Conservation (phyloP, 2,797 vertebrate species). For the Trachops cirrhosus region DNA sequence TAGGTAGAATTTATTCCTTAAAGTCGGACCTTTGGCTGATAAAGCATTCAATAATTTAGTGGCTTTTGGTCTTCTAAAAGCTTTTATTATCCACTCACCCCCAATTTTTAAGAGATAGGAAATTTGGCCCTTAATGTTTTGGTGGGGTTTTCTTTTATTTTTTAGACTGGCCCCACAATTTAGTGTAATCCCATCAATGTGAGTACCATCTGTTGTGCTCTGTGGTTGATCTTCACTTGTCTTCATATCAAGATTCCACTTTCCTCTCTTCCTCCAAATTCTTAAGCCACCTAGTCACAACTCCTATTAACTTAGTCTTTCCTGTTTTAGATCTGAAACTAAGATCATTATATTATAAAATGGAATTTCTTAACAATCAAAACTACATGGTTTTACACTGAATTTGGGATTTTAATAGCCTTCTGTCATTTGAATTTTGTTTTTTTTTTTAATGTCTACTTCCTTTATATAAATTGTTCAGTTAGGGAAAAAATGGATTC, state of each 20-base stretch:
- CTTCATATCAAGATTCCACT: not conserved
- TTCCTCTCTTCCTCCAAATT: not conserved
- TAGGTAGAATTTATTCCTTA: not conserved
- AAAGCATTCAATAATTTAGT: not conserved
- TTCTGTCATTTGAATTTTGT: slow-evolving; percentile 36
- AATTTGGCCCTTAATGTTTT: not conserved
- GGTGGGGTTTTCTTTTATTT: not conserved
- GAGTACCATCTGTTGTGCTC: not conserved
- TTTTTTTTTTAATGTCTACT: slow-evolving; percentile 47
- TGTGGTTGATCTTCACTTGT: not conserved
- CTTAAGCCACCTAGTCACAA: not conserved
- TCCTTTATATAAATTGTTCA: slow-evolving; percentile 28
- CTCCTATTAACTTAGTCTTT: not conserved
- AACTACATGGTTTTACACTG: slow-evolving; percentile 12
- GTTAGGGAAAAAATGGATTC: not conserved
- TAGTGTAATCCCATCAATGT: not conserved
- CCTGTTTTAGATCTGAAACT: slow-evolving; percentile 26
- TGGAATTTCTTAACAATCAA: not conserved
- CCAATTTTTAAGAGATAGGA: not conserved
- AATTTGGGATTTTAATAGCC: slow-evolving; percentile 31
- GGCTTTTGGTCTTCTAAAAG: not conserved
- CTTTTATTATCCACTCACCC: not conserved
- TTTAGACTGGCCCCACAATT: not conserved
- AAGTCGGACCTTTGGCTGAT: not conserved
- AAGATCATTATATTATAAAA: slow-evolving; percentile 14